Conservation (phyloP, 2,113 vertebrate species). For the Halcyon senegalensis region DNA sequence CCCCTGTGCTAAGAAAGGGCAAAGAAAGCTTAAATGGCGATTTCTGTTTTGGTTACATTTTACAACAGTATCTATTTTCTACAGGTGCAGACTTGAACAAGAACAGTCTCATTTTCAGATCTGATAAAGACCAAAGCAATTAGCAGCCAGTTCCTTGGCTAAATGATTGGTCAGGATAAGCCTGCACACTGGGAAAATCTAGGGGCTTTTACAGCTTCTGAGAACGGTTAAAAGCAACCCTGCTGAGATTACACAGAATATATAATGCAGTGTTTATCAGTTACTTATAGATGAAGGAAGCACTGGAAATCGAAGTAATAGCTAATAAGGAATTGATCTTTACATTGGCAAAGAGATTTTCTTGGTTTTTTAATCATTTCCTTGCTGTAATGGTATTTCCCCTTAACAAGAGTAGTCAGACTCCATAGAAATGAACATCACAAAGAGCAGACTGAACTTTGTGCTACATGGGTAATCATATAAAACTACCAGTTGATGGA, state of each 20-base stretch:
- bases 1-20: not conserved
- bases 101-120: not conserved
- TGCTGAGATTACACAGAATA: not conserved
- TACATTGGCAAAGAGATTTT: not conserved
- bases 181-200: not conserved
- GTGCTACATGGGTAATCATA: not conserved
- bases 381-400: not conserved
- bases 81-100: not conserved
- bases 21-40: not conserved
- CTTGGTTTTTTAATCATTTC: not conserved
- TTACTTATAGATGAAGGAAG: not conserved
- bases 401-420: not conserved
- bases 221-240: not conserved
- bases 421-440: not conserved
- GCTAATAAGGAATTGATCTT: not conserved
- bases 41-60: not conserved
- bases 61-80: not conserved
- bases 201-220: not conserved
- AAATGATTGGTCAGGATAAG: not conserved
- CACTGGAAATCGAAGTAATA: not conserved
- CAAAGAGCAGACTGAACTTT: not conserved
- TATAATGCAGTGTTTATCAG: not conserved
- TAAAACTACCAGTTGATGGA: not conserved
- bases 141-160: not conserved
- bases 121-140: not conserved